phyloP scores from a whole-genome alignment of 2,113 vertebrate species.

The Ictidomys tridecemlineatus region DNA sequence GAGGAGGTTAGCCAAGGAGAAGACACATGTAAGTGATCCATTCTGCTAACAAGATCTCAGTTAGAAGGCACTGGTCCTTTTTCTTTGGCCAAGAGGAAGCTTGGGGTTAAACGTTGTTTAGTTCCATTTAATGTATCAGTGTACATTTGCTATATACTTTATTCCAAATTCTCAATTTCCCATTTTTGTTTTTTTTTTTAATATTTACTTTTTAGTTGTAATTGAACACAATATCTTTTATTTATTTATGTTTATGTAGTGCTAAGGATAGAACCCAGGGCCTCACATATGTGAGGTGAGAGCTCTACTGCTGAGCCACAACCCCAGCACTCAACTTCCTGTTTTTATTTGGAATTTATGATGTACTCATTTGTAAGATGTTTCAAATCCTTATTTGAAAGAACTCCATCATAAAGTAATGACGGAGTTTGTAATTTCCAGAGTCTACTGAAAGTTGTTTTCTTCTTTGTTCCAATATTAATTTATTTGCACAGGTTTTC shows the following conservation, averaged over 20 bases:
- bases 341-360: constrained; percentile 56
- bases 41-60: background rate
- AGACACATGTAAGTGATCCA: background rate
- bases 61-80: background rate
- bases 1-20: constrained; percentile 20
- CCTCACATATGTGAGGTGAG: too few species aligned
- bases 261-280: too few species aligned
- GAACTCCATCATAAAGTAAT: constrained; percentile 13
- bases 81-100: constrained; percentile 32
- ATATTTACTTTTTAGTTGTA: too few species aligned
- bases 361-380: background rate
- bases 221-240: too few species aligned
- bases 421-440: constrained; percentile 35
- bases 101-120: constrained; percentile 32
- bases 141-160: constrained; percentile 23
- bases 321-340: background rate
- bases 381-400: constrained; percentile 52
- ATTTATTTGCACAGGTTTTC: background rate
- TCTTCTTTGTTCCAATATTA: constrained; percentile 38
- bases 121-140: background rate
- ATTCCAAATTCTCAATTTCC: background rate
- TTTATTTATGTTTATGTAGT: too few species aligned
- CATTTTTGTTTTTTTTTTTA: constrained; percentile 11
- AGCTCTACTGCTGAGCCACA: too few species aligned
- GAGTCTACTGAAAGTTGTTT: constrained; percentile 18